Base-by-base conservation (phyloP, 1,140 invertebrate genomes). In the Amyelois transitella region DNA sequence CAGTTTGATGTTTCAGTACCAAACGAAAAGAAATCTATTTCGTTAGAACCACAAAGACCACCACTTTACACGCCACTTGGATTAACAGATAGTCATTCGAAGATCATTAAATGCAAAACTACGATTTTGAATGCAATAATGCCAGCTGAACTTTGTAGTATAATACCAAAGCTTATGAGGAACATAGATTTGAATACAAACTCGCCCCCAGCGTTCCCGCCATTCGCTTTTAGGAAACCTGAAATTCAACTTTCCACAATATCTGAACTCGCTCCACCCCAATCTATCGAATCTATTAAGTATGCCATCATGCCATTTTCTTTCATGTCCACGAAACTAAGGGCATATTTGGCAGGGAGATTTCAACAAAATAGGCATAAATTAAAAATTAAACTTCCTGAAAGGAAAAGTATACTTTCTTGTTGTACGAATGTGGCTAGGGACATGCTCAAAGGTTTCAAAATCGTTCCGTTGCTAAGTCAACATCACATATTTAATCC, bases 81-180 rank as follows among this genome's bases (percentile, higher is more conserved):
- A 8, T n/a, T 62, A 19, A 64, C 57, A 17, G 57, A 72, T 6
- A 73, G 66, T 57, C 51, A 75, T 8, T 70, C 69, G n/a, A 76
- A 64, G 50, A 51, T 82, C 47, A 81, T 70, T 53, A 83, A 83
- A 67, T 81, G 69, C 43, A 75, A 82, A 57, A 75, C 64, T 20
- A 67, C 61, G 19, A 77, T 86, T 43, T 20, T 70, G 4, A 84
- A 82, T 58, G 72, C 72, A 14, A 58, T 70, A 22, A 67, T 86
- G 20, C 82, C 82, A 25, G 79, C 80, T 14, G 75, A 86, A 62
- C 57, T 86, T 43, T 86, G 82, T 25, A 79, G 58, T 32, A 72
- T 86, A 56, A 32, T 86, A 20, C 82, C 82, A 7, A 70, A 62
- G 43, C 60, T 83, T 51, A 71, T 86, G 57, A 45, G 25, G 18